Evolutionary conservation across 2,888 invertebrate species (phyloP).

Genomic region (Cephus runcator): DNA sequence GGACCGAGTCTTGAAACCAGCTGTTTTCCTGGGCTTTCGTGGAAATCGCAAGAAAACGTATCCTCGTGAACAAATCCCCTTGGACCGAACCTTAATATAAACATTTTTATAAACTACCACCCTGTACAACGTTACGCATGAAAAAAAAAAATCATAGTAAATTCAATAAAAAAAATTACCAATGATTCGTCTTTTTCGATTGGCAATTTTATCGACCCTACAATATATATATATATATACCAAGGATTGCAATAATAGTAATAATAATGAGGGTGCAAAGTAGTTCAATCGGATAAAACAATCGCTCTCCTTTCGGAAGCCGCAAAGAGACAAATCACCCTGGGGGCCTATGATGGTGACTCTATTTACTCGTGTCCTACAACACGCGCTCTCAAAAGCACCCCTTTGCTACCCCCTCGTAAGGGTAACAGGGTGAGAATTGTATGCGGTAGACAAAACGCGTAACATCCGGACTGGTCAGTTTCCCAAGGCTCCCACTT

Average conservation of each 20-base stretch:
- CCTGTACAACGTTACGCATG: too few relatives aligned
- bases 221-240: not conserved
- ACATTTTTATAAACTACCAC: not conserved
- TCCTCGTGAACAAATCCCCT: not conserved
- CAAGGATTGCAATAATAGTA: not conserved
- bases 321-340: constrained; percentile 52
- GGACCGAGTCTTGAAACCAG: not conserved
- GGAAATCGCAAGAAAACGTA: not conserved
- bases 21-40: constrained; percentile 13
- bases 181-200: not conserved
- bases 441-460: constrained; percentile 41
- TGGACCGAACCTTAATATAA: not conserved
- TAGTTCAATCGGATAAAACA: not conserved
- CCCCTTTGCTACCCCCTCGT: not conserved
- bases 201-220: not conserved
- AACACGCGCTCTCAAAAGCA: not conserved
- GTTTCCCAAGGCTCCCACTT: constrained; percentile 38
- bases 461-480: constrained; percentile 53
- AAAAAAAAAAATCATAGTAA: not conserved
- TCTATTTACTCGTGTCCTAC: constrained; percentile 7
- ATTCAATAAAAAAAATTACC: not conserved
- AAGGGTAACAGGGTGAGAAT: constrained; percentile 45
- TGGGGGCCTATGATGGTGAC: constrained; percentile 34
- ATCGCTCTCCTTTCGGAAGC: constrained; percentile 35
- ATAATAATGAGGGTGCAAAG: not conserved